Evolutionary conservation across 2,797 vertebrate genomes (phyloP), one percentile per base, ranked within the genome.

Genomic region (Sphenodon punctatus): DNA sequence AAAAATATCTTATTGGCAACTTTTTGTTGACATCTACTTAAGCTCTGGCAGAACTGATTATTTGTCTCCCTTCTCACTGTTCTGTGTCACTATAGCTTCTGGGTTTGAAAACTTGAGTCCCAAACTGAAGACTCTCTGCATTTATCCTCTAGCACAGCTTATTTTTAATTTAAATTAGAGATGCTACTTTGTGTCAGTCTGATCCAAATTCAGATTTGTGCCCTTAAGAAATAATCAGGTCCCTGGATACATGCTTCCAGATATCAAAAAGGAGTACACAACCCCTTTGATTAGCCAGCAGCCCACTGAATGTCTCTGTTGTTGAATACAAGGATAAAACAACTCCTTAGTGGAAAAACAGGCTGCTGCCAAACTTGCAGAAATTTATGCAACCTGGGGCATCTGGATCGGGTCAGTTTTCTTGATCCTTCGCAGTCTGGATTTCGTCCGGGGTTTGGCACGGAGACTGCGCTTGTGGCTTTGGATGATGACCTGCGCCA

Each of bases 121-220:
- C 41, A 45, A 89, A 45, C 63, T 78, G 13, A 67, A 84, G 45
- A 79, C 59, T 84, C 79, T 80, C 89, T 70, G 67, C 32, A 89
- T 74, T 81, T 73, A 66, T 20, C 32, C 78, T 75, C 48, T 83
- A 80, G 53, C 34, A 66, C 3, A 82, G 10, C 16, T 88, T 53
- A 78, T 77, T 80, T 79, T 76, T 60, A 92, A 87, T 91, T 87
- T 22, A 86, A 87, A 92, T 75, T 75, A 91, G 27, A 82, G 45
- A 69, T 58, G 23, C 3, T 34, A 19, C 53, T 67, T 70, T 58
- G 7, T 78, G 20, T 25, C 6, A 9, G 65, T 74, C 71, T 55
- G 59, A 76, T 72, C 23, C 69, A 67, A 85, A 93, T 80, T 78
- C 59, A 23, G 3, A 80, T 36, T 43, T 79, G 67, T 78, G 53